Conservation (phyloP, 2,888 invertebrate genomes). For the Halictus quadricinctus region DNA sequence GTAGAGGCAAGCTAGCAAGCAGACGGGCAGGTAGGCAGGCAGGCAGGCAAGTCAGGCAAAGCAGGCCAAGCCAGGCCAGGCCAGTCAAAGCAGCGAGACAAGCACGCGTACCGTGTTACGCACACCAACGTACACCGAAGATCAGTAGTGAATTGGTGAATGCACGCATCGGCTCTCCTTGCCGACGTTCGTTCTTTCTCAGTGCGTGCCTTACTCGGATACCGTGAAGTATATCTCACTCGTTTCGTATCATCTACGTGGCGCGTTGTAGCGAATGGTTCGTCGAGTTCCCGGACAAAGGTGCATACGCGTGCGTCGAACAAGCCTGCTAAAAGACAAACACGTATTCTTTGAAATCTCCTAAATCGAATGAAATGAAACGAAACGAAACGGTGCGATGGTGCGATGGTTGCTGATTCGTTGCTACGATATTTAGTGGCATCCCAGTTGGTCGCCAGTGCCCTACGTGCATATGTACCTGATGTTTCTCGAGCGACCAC, state of each 20-base stretch:
- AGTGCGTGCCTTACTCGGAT: conserved; percentile 71
- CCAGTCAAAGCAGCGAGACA: background rate
- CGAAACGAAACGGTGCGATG: background rate
- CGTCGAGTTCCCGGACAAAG: background rate
- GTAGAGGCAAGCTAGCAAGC: background rate
- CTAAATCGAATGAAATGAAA: background rate
- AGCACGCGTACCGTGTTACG: conserved; percentile 19
- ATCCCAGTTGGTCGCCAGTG: conserved; percentile 34
- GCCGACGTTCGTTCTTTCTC: conserved; percentile 71
- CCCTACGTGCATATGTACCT: background rate
- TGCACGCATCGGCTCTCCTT: conserved; percentile 69
- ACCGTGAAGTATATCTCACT: conserved; percentile 57
- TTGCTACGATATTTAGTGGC: conserved; percentile 4
- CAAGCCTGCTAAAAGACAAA: background rate
- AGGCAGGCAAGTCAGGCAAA: background rate
- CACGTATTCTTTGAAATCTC: conserved; percentile 12
- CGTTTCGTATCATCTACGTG: conserved; percentile 60
- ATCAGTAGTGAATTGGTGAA: conserved; percentile 67
- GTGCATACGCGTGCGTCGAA: background rate
- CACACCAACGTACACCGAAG: conserved; percentile 42
- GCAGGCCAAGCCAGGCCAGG: background rate
- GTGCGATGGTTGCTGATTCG: background rate
- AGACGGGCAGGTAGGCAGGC: background rate
- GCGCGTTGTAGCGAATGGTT: conserved; percentile 35
- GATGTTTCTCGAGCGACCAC: conserved; percentile 41